These are phyloP conservation scores for Leptobrachium leishanense DNA, from an alignment of 2,113 vertebrate genomes.

Conservation along the genomic window DNA sequence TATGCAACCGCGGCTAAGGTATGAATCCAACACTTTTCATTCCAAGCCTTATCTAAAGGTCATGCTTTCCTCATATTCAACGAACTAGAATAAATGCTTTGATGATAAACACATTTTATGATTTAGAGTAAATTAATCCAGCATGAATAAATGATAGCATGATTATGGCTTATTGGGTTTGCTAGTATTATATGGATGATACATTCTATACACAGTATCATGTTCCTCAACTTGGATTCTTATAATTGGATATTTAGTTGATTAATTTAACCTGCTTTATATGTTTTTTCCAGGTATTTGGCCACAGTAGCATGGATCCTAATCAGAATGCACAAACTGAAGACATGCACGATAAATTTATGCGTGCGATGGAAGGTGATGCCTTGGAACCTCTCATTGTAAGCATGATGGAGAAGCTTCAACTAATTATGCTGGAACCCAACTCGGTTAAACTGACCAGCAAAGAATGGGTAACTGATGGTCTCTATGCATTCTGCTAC, in stretches of 20 bases:
- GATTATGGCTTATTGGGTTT: no score
- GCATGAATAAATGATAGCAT: no score
- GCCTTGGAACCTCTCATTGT: constrained; percentile 79
- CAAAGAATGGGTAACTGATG: constrained; percentile 78
- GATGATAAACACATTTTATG: no score
- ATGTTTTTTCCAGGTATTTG: constrained; percentile 78
- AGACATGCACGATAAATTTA: constrained; percentile 88
- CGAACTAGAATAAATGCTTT: no score
- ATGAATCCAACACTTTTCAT: constrained; percentile 15
- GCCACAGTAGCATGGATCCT: constrained; percentile 89
- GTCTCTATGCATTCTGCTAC: constrained; percentile 91
- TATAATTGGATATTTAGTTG: no score
- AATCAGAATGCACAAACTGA: constrained; percentile 86
- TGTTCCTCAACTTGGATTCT: no score
- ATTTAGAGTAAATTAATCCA: no score
- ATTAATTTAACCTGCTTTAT: no score
- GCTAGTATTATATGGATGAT: no score
- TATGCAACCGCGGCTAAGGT: constrained; percentile 90
- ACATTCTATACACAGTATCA: no score
- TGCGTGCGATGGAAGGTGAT: constrained; percentile 86
- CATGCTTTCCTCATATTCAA: no score
- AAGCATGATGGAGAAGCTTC: constrained; percentile 90
- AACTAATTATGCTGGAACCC: constrained; percentile 76
- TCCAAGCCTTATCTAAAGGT: no score
- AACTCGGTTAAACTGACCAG: constrained; percentile 58